phyloP scores from a whole-genome alignment of 2,113 vertebrate genomes.

The Bufo gargarizans region DNA sequence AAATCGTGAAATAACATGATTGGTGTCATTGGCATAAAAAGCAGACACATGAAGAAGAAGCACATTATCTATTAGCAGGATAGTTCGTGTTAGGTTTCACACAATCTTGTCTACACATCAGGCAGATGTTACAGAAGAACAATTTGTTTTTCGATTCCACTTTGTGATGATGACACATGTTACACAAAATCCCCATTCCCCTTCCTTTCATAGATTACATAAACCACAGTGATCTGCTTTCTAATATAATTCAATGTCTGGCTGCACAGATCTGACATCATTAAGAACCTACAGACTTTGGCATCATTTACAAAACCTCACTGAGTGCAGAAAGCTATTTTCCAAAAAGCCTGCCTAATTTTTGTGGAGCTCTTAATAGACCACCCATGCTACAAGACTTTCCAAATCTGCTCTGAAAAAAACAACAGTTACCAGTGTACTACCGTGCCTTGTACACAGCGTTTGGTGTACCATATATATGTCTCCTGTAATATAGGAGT shows the following conservation, averaged over 20 bases:
- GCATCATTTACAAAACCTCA: conserved; percentile 57
- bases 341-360: conserved; percentile 57
- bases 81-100: conserved; percentile 18
- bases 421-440: conserved; percentile 13
- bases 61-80: not conserved
- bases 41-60: not conserved
- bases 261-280: conserved; percentile 52
- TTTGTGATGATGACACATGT: conserved; percentile 47
- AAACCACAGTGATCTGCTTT: conserved; percentile 57
- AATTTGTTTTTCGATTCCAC: conserved; percentile 35
- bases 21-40: not conserved
- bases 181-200: conserved; percentile 26
- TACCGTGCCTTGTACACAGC: conserved; percentile 11
- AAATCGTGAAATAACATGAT: not conserved
- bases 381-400: conserved; percentile 48
- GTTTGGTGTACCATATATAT: not conserved
- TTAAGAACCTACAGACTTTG: conserved; percentile 56
- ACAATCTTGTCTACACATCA: conserved; percentile 8
- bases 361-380: conserved; percentile 56
- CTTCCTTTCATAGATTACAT: conserved; percentile 54
- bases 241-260: conserved; percentile 53
- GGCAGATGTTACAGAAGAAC: conserved; percentile 43
- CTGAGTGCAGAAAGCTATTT: conserved; percentile 51
- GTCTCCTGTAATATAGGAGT: not conserved
- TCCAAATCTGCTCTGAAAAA: conserved; percentile 25